Conservation (phyloP, 2,797 vertebrate species). For the Melanotaenia pygmaea region DNA sequence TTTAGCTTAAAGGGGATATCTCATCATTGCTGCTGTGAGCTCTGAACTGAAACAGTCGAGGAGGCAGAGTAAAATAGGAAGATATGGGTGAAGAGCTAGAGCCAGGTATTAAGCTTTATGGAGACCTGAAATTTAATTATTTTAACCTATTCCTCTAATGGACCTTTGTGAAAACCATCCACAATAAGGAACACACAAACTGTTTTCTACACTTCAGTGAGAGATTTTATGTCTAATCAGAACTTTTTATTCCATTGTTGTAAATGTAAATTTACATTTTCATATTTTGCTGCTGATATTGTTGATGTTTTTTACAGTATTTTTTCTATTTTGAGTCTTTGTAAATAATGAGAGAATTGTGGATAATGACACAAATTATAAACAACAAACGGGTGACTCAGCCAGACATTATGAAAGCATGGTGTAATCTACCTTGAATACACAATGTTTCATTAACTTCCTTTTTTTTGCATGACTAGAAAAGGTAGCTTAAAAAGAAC, state of each 20-base stretch:
- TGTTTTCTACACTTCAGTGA: background rate
- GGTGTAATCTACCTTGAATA: background rate
- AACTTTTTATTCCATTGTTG: constrained; percentile 7
- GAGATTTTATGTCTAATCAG: background rate
- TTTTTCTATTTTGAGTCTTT: background rate
- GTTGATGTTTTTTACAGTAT: background rate
- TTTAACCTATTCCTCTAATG: constrained; percentile 1
- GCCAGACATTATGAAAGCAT: background rate
- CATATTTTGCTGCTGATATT: background rate
- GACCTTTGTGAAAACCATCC: background rate
- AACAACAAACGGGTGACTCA: background rate
- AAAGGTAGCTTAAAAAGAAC: background rate
- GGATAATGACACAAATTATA: constrained; percentile 37
- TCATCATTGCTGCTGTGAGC: constrained; percentile 66
- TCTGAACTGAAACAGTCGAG: constrained; percentile 30
- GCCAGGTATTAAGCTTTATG: constrained; percentile 15
- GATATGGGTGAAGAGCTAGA: constrained; percentile 15
- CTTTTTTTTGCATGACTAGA: background rate
- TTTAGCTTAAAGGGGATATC: constrained; percentile 78
- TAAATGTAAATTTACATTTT: constrained; percentile 1
- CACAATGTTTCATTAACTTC: background rate
- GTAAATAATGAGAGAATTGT: constrained; percentile 19
- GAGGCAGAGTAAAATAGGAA: constrained; percentile 19
- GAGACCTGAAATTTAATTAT: constrained; percentile 10
- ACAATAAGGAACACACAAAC: background rate